Conservation (phyloP, 1,140 invertebrate species). For the Drosophila murphyi region DNA sequence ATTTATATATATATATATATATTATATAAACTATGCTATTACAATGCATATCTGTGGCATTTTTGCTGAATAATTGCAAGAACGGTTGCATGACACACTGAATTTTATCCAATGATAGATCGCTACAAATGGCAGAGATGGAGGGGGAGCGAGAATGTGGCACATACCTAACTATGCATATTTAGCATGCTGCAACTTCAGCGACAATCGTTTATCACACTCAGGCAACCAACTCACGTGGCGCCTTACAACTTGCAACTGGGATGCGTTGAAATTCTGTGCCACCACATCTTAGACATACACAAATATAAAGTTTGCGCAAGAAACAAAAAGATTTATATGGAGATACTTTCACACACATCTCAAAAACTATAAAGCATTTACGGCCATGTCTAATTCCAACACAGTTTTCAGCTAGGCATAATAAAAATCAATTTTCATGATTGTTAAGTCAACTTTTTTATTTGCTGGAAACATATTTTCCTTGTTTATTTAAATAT, state of each 20-base stretch:
- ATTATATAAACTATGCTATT: conserved; percentile 16
- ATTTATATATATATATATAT: not conserved
- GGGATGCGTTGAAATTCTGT: no score
- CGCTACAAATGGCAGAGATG: conserved; percentile 16
- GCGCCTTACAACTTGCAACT: conserved; percentile 42
- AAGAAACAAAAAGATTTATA: conserved; percentile 16
- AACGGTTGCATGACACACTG: conserved; percentile 42
- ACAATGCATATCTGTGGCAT: conserved; percentile 22
- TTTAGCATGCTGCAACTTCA: conserved; percentile 32
- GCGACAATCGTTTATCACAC: conserved; percentile 50
- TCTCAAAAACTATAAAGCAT: not conserved
- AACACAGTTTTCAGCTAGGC: no score
- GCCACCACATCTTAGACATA: not conserved
- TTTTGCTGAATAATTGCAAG: conserved; percentile 70
- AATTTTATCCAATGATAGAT: conserved; percentile 65
- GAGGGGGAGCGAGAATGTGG: no score
- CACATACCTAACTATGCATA: not conserved
- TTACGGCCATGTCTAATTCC: no score
- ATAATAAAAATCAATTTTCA: not conserved
- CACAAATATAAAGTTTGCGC: conserved; percentile 47
- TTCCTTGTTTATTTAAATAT: no score
- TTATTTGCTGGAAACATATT: no score
- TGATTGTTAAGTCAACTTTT: no score
- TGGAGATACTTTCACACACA: not conserved
- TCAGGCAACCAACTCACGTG: conserved; percentile 51